Base-by-base conservation (phyloP, 2,113 vertebrate species). In the Leptocoma aspasia region DNA sequence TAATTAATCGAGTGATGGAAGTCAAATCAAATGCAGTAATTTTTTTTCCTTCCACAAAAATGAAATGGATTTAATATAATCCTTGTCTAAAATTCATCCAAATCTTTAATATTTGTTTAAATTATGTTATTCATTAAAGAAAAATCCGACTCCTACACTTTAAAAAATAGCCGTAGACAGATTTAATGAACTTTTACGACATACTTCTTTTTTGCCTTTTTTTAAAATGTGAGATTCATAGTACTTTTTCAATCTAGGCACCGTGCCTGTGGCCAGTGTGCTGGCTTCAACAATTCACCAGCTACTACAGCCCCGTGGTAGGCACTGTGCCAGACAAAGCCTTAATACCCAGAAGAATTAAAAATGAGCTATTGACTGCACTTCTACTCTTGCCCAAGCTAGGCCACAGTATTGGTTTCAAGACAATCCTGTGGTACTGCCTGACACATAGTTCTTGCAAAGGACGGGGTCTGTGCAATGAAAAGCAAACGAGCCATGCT, bases 71-170 rank as follows among this genome's bases (percentile, higher is more conserved):
- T 66, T 73, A 83, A 52, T 66, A 75, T 45, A 81, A 92, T 3
- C 18, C 31, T 82, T 76, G 65, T 42, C 33, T 76, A 77, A 86
- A 89, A 86, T 80, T 31, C 2, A 89, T 89, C 69, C 70, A 83
- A 21, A 57, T 71, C 17, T 65, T 94, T 56, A 72, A 22, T 92
- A 82, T 54, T 95, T 92, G 33, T 73, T 90, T 78, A 92, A 94
- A 83, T 53, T 7, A 60, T 69, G 83, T 73, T 71, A 60, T 21
- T 30, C 54, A 85, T 69, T 13, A n/a, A 47, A 93, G 84, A 86
- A 86, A 81, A 87, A n/a, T 20, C 54, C 56, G 60, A 84, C 60
- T 94, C n/a, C n/a, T 66, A 42, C 31, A 53, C 15, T 80, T 92
- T 16, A 33, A 77, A 91, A 71, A 57, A 41, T 6, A 80, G 45